Conservation (phyloP, 2,888 invertebrate genomes). For the Ernsta delagoae region DNA sequence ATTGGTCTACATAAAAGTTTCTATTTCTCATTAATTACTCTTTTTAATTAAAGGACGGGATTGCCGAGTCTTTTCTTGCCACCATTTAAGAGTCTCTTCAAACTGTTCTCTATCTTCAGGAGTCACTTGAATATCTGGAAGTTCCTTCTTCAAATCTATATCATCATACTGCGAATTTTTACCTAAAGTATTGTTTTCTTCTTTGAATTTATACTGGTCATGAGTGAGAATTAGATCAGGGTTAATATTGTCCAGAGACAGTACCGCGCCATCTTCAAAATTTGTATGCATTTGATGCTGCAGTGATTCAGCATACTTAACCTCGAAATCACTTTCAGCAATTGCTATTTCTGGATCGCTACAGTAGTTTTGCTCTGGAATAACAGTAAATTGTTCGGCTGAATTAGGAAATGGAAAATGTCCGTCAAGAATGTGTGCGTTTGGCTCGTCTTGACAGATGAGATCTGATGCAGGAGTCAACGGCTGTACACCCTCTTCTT, state of each 20-base stretch:
- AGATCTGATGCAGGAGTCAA: conserved; percentile 80
- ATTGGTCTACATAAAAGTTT: conserved; percentile 38
- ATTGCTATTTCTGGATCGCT: conserved; percentile 73
- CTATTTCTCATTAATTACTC: conserved; percentile 41
- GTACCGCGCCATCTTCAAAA: conserved; percentile 54
- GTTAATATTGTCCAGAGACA: conserved; percentile 63
- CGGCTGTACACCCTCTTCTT: conserved; percentile 84
- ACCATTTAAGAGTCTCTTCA: conserved; percentile 81
- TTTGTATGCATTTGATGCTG: conserved; percentile 62
- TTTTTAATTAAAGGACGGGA: conserved; percentile 57
- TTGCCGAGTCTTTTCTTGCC: conserved; percentile 79
- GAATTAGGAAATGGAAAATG: conserved; percentile 80
- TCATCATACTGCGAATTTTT: conserved; percentile 77
- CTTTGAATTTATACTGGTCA: conserved; percentile 66
- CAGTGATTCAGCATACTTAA: conserved; percentile 77
- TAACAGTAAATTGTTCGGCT: conserved; percentile 81
- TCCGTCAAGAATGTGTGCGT: conserved; percentile 75
- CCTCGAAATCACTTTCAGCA: conserved; percentile 71
- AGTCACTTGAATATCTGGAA: conserved; percentile 78
- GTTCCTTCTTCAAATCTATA: conserved; percentile 74
- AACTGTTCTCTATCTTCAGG: conserved; percentile 78
- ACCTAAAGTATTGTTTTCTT: conserved; percentile 67
- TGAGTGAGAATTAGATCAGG: conserved; percentile 64
- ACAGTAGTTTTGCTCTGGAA: conserved; percentile 73
- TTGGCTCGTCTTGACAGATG: conserved; percentile 78